phyloP scores from a whole-genome alignment of 2,113 vertebrate genomes.

The Monarcha castaneiventris region DNA sequence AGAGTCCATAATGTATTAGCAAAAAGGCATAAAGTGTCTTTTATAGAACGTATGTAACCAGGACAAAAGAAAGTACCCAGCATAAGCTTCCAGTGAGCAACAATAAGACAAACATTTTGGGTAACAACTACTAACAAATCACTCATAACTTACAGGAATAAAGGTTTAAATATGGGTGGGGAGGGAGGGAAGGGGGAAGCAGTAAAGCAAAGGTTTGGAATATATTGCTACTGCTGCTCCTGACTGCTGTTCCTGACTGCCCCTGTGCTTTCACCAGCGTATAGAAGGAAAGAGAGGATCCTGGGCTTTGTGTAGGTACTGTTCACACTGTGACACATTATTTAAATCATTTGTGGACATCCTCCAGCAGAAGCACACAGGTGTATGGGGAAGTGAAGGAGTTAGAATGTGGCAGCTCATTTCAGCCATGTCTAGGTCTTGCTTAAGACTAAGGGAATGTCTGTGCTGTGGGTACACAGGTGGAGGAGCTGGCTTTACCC shows the following conservation, averaged over 20 bases:
- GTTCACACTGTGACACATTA: not conserved
- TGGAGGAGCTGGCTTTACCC: not conserved
- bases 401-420: not conserved
- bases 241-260: not conserved
- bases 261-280: not conserved
- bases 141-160: not conserved
- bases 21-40: not conserved
- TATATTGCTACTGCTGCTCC: not conserved
- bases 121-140: not conserved
- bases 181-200: fast-evolving
- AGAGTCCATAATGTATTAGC: not conserved
- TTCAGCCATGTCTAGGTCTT: not conserved
- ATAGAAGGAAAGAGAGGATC: not conserved
- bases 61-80: not conserved
- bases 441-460: not conserved
- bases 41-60: not conserved
- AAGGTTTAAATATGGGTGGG: not conserved
- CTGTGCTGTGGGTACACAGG: not conserved
- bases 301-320: not conserved
- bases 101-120: not conserved
- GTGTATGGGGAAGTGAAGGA: not conserved
- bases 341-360: not conserved
- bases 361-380: not conserved
- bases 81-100: not conserved
- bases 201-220: not conserved